phyloP scores from a whole-genome alignment of 2,888 invertebrate genomes.

The Archips crataeganus region DNA sequence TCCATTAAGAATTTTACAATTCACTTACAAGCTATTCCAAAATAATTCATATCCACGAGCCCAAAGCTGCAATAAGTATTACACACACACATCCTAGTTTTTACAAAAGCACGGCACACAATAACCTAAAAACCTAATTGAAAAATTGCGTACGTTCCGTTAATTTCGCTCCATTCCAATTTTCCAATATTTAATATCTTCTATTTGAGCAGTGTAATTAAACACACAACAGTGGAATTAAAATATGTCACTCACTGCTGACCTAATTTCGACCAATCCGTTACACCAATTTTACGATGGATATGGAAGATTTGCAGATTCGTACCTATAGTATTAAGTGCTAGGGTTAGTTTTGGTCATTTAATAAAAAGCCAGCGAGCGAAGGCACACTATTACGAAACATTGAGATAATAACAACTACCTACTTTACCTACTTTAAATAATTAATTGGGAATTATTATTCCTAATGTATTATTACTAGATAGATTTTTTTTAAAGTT shows the following conservation, averaged over 20 bases:
- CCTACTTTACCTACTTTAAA: too few species aligned
- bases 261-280: slow-evolving; percentile 16
- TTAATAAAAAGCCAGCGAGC: not conserved
- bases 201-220: slow-evolving; percentile 25
- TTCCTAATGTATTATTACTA: too few species aligned
- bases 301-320: not conserved
- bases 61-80: too few species aligned
- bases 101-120: not conserved
- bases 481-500: too few species aligned
- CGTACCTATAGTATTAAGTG: not conserved
- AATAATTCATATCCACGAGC: too few species aligned
- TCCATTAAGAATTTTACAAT: too few species aligned
- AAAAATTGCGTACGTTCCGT: slow-evolving; percentile 19
- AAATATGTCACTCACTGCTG: slow-evolving; percentile 23
- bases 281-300: not conserved
- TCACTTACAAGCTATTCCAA: too few species aligned
- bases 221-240: slow-evolving; percentile 21
- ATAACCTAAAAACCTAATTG: slow-evolving; percentile 19
- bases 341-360: not conserved
- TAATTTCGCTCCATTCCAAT: slow-evolving; percentile 14
- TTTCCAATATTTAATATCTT: slow-evolving; percentile 33
- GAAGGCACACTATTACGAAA: too few species aligned
- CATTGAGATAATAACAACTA: too few species aligned
- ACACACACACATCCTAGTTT: not conserved
- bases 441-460: too few species aligned